A percentile compares a stretch with the other conserved stretches of the same genome.
phyloP scores from a whole-genome alignment of 2,113 vertebrate species.

The mouse (Mus musculus) region GRCm39 chr12:111956501-111957000 shows the following conservation, averaged over 20 bases:
- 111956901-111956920: background rate
- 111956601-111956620: background rate
- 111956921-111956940: background rate
- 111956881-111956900: background rate
- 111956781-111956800: background rate
- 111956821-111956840: background rate
- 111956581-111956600: background rate
- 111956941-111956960: background rate
- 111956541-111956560: background rate
- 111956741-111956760: background rate
- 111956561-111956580: background rate
- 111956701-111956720: background rate
- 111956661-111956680: background rate
- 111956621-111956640: background rate
- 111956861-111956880: slow-evolving; percentile 66
- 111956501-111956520: background rate
- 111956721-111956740: background rate
- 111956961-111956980: background rate
- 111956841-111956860: background rate
- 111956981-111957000: background rate
- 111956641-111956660: background rate
- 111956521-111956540: background rate
- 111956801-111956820: background rate
- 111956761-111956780: background rate
- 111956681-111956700: background rate